Conservation (phyloP, 2,113 vertebrate species). For the Steatornis caripensis region DNA sequence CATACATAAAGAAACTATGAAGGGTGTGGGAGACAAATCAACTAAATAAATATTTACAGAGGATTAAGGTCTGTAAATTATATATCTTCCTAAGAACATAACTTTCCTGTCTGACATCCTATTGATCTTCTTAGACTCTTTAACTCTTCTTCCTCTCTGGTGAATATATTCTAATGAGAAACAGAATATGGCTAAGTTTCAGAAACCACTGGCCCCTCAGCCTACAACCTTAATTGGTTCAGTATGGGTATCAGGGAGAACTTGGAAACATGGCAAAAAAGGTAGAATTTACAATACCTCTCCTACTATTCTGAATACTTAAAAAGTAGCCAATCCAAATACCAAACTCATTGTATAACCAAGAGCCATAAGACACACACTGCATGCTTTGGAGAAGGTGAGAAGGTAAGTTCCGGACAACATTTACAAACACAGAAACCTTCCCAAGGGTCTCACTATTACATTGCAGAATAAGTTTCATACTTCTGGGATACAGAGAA, state of each 20-base stretch:
- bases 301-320: not conserved
- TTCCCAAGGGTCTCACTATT: not conserved
- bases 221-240: not conserved
- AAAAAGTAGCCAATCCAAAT: not conserved
- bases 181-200: not conserved
- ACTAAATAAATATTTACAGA: constrained; percentile 68
- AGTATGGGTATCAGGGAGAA: not conserved
- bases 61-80: constrained; percentile 46
- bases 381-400: not conserved
- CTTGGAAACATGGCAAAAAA: not conserved
- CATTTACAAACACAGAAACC: not conserved
- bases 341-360: not conserved
- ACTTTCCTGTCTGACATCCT: constrained; percentile 5
- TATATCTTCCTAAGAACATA: constrained; percentile 28
- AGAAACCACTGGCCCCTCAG: not conserved
- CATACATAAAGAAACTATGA: not conserved
- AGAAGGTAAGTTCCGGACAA: not conserved
- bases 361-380: not conserved
- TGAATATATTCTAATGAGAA: not conserved
- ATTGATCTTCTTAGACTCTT: constrained; percentile 28
- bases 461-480: not conserved
- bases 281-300: not conserved
- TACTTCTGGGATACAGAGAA: not conserved
- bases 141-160: not conserved
- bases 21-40: constrained; percentile 7